Conservation (phyloP, 2,888 invertebrate genomes). For the Marasmarcha lunaedactyla region DNA sequence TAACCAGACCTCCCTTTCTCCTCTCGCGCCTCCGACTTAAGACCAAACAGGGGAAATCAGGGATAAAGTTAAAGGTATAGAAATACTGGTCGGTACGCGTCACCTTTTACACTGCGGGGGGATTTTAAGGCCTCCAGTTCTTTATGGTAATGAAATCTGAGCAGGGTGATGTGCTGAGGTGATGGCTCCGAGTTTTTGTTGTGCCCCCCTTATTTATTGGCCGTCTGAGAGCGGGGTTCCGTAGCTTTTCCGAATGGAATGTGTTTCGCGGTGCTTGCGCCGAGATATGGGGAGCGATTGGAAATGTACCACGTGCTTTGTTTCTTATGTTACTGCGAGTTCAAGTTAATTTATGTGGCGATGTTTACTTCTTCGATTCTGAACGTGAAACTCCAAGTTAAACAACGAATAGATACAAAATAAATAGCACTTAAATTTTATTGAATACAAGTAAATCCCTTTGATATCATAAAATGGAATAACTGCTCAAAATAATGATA, state of each 20-base stretch:
- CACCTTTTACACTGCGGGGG: conserved; percentile 63
- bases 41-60: conserved; percentile 6
- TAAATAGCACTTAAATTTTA: conserved; percentile 9
- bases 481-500: conserved; percentile 35
- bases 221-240: conserved; percentile 55
- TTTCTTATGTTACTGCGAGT: too few species aligned
- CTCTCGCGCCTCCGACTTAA: conserved; percentile 4
- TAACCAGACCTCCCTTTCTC: conserved; percentile 22
- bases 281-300: background rate
- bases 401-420: background rate
- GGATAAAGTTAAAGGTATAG: conserved; percentile 10
- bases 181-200: conserved; percentile 68
- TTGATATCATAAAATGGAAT: conserved; percentile 11
- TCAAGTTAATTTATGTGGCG: too few species aligned
- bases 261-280: conserved; percentile 35
- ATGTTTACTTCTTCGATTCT: too few species aligned
- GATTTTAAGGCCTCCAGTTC: conserved; percentile 70
- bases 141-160: conserved; percentile 72
- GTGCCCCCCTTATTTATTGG: conserved; percentile 64
- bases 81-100: conserved; percentile 21
- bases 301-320: background rate
- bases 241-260: conserved; percentile 55
- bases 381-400: background rate
- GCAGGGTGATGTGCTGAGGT: conserved; percentile 68
- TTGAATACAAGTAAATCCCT: conserved; percentile 10